Conservation (phyloP, 2,113 vertebrate genomes). For the Oryzias curvinotus region DNA sequence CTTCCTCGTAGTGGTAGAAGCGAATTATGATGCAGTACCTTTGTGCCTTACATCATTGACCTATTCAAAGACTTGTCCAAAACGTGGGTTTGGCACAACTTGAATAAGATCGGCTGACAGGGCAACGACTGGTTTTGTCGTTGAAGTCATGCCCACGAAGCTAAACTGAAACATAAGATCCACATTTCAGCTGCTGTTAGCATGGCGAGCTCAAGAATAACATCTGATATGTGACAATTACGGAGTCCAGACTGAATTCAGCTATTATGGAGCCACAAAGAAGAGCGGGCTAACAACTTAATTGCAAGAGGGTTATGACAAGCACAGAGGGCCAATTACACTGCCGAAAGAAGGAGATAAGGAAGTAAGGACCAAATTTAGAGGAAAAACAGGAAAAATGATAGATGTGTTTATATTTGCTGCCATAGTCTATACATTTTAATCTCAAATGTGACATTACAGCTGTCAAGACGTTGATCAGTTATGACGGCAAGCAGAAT, state of each 20-base stretch:
- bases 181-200: conserved; percentile 33
- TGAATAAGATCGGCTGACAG: conserved; percentile 40
- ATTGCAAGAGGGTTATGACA: conserved; percentile 17
- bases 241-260: conserved; percentile 26
- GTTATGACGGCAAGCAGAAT: conserved; percentile 6
- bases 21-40: conserved; percentile 12
- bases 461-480: conserved; percentile 7
- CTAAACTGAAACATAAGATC: conserved; percentile 29
- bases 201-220: conserved; percentile 25
- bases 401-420: background rate
- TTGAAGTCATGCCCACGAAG: conserved; percentile 15
- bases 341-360: conserved; percentile 12
- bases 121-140: conserved; percentile 46
- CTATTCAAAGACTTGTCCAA: conserved; percentile 25
- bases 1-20: conserved; percentile 13
- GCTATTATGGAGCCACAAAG: conserved; percentile 25
- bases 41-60: conserved; percentile 20
- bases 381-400: conserved; percentile 14
- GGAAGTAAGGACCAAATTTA: conserved; percentile 20
- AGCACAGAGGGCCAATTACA: conserved; percentile 15
- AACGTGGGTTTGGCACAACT: conserved; percentile 33
- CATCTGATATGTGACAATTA: conserved; percentile 28
- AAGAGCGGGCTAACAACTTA: conserved; percentile 31
- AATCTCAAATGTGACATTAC: conserved; percentile 5
- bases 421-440: background rate